Evolutionary conservation across 2,888 invertebrate genomes (phyloP), one percentile per base, ranked within the genome.

Genomic region (Dromius quadrimaculatus): DNA sequence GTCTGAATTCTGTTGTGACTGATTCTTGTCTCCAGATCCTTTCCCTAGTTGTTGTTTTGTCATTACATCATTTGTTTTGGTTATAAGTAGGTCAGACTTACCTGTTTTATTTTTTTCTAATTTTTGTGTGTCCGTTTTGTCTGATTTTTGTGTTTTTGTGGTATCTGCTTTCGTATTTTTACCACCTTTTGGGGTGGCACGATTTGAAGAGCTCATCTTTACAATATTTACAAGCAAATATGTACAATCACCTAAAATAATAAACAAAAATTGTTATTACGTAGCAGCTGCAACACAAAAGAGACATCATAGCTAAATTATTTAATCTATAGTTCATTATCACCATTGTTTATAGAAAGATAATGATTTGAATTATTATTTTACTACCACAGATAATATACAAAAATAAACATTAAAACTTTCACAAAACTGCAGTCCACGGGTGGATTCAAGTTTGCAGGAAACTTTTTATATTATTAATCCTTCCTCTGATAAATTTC

Each of bases 181-280:
- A 72, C 88, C 89, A 86, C 89, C 88, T 81, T 88, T 83, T 72
- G 82, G 86, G 87, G 88, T 87, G 88, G 89, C 86, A 84, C 88
- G 88, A 84, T 85, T 87, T 82, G 86, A 87, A 85, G 88, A 87
- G 86, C 89, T 89, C 89, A 89, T 89, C 83, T 86, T 89, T 88
- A 89, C 87, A 88, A 87, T 91, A 91, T 91, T 85, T 91, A 91
- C 90, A 91, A 87, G 87, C 86, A 79, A 87, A 87, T 91, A 91
- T 91, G 87, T 91, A 91, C 91, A 91, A 87, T 85, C 83, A 86
- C 50, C 50, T 54, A 15, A 28, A 54, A 54, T 28, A 54, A 8
- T 9, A 80, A 76, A 20, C 17, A 17, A 15, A 43, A 76, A 75
- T 75, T 74, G n/a, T 47, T 45, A 50, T 54, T 38, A 36, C 38